Conservation (phyloP, 2,113 vertebrate species). For the Archocentrus centrarchus region DNA sequence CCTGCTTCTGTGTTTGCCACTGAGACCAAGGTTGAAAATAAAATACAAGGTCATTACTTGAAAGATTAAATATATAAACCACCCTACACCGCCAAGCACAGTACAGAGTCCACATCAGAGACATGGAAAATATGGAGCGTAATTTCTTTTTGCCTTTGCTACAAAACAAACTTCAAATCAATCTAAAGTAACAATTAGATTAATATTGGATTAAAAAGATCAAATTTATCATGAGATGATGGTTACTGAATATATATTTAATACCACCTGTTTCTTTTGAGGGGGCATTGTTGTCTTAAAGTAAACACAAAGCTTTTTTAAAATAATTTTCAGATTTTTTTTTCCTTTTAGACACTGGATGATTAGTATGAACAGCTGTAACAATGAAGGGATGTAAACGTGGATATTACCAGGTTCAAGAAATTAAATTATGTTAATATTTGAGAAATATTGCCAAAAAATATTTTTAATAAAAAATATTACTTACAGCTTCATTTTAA, state of each 20-base stretch:
- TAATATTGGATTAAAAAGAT: not conserved
- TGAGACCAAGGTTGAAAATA: constrained; percentile 69
- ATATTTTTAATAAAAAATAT: too few species aligned
- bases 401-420: too few species aligned
- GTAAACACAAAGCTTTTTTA: not conserved
- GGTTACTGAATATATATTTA: not conserved
- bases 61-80: constrained; percentile 19
- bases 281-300: not conserved
- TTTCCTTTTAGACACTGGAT: too few species aligned
- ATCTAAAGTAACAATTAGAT: constrained; percentile 3
- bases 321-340: too few species aligned
- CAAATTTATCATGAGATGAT: not conserved
- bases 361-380: too few species aligned
- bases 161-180: not conserved
- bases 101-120: not conserved
- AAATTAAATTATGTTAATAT: too few species aligned
- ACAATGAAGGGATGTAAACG: too few species aligned
- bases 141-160: not conserved
- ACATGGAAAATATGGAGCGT: not conserved
- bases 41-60: constrained; percentile 61
- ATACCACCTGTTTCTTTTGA: not conserved
- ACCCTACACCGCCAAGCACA: not conserved
- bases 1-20: constrained; percentile 46
- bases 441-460: too few species aligned
- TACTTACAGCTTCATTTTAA: too few species aligned